These are phyloP conservation scores for Cyrtonyx montezumae DNA, from an alignment of 2,113 vertebrate genomes.

Conservation along the genomic window DNA sequence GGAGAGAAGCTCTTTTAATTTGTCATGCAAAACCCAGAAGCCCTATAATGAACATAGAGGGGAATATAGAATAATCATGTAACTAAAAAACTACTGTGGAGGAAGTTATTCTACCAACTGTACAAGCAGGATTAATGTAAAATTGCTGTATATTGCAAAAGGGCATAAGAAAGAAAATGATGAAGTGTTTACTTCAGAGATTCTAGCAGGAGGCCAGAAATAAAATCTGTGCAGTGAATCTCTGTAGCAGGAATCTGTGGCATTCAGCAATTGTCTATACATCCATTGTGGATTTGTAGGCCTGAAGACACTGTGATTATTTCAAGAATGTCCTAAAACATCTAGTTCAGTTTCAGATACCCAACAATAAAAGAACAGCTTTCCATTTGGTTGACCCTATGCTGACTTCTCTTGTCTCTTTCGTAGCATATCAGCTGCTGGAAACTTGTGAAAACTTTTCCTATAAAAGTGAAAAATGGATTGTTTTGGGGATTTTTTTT, in stretches of 20 bases:
- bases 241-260: background rate
- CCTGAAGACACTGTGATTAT: background rate
- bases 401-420: background rate
- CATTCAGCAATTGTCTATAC: background rate
- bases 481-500: too few relatives aligned
- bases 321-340: background rate
- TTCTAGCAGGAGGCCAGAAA: background rate
- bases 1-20: background rate
- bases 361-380: background rate
- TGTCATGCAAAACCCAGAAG: slow-evolving; percentile 6
- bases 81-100: slow-evolving; percentile 24
- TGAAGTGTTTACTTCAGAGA: background rate
- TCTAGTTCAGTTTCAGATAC: background rate
- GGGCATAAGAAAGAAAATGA: background rate
- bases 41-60: background rate
- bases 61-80: background rate
- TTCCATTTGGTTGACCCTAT: background rate
- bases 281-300: background rate
- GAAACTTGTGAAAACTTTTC: background rate
- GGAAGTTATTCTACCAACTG: background rate
- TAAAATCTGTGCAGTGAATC: background rate
- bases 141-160: background rate
- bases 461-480: too few relatives aligned
- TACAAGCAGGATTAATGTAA: slow-evolving; percentile 18
- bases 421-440: background rate